Evolutionary conservation across 2,888 invertebrate genomes (phyloP), one percentile per base, ranked within the genome.

Genomic region (Eueremaeus valkanovi): DNA sequence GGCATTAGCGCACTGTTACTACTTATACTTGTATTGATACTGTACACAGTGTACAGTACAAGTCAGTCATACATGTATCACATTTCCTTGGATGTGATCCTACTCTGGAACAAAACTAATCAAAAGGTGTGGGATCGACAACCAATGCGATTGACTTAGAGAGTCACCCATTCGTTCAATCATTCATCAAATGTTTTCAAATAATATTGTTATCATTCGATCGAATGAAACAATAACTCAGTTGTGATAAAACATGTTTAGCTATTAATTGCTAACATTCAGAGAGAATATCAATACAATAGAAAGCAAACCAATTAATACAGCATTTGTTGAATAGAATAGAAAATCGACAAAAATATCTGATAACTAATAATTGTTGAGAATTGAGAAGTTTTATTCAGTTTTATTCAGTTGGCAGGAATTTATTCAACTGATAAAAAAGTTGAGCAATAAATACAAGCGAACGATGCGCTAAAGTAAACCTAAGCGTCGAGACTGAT

Each of bases 401-500:
- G n/a, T n/a, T n/a, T n/a, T n/a, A n/a, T n/a, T n/a, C n/a, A n/a
- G n/a, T 36, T 36, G 36, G 36, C 6, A 36, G 36, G 36, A 36
- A 36, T 36, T 36, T 11, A 36, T 8, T n/a, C 36, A 11, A 36
- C 11, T 36, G 36, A 36, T 36, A 8, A 36, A 36, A 36, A 36
- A 36, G 36, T 36, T 36, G 11, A 11, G 11, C 36, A 36, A 8
- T 36, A 5, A 36, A 8, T 36, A 11, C 36, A 36, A 36, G 45
- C 36, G n/a, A 66, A 40, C 63, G 36, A n/a, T n/a, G 45, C 40
- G 16, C n/a, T 70, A 21, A 70, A 70, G 40, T 40, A 45, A 45
- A 70, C n/a, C 70, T 21, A 9, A 42, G 40, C 24, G 45, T 70
- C 70, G 45, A 70, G 70, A 70, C 70, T 45, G 70, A 70, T 70